Evolutionary conservation across 1,140 invertebrate genomes (phyloP), one percentile per base, ranked within the genome.

Genomic region (Drosophila novamexicana): DNA sequence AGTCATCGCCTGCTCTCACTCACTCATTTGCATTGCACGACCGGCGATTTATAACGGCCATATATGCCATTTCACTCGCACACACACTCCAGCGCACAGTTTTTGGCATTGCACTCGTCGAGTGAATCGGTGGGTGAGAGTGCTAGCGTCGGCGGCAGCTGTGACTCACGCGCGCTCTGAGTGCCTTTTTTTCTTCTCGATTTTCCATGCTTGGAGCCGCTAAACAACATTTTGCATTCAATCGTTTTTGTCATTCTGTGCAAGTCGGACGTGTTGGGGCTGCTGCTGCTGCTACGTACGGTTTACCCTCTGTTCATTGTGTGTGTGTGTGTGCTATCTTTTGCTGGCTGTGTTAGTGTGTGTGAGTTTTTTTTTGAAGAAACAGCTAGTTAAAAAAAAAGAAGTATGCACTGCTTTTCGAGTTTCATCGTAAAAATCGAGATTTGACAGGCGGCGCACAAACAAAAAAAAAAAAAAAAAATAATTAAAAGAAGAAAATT

Each of bases 1-100:
- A 89, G 81, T 89, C 84, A 89, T 89, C 84, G 66, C 68, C 61
- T 79, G 79, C 79, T 84, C 85, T 89, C 84, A 81, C 81, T 89
- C 84, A 78, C 84, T 90, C 84, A 85, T 89, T 81, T 84, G 81
- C 85, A 90, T 84, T 78, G 40, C 59, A 54, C 68, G 65, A 63
- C 75, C 78, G 81, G 77, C 81, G 65, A 71, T 85, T 89, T 90
- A 81, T 89, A 89, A 84, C 79, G 80, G 83, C 77, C 64, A 72
- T 54, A 68, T 69, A 62, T 62, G 68, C 79, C 66, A 52, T 88
- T 76, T 90, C 77, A 12, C 69, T 88, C 74, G 53, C 80, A 72
- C 67, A 54, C 67, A 59, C 37, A 42, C 59, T 89, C 83, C 80
- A 88, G 79, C 59, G 50, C 53, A 52, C 53, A 58, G 59, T 75